Evolutionary conservation across 2,797 vertebrate genomes (phyloP), one percentile per base, ranked within the genome.

Genomic region (Takifugu ocellatus): DNA sequence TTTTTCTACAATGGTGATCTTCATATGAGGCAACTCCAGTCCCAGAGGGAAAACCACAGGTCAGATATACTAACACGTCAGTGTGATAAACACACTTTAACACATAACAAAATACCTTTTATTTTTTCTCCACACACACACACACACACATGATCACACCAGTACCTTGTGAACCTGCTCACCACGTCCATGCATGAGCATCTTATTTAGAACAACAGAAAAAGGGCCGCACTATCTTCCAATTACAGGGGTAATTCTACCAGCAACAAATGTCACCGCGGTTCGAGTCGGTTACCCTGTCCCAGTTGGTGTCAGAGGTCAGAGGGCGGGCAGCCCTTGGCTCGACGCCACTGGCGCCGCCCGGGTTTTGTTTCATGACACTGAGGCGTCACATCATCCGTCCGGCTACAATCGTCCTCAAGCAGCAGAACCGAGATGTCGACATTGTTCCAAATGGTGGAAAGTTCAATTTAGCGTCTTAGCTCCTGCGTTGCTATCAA

Each of bases 11-110:
- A 50, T 73, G 63, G 75, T 47, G 60, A 33, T 59, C 58, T 82
- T 77, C 72, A 58, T 49, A 21, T 51, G 58, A 70, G 15, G 65
- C 11, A 39, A 59, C 36, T n/a, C 12, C 10, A 25, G 56, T 49
- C 69, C 54, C 62, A 46, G 8, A 1, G 72, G 54, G 42, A 61
- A 67, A 62, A 63, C 29, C 61, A 56, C 49, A 64, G 65, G 64
- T 79, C 59, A 82, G 79, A 80, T 78, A 83, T 72, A 1, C 21
- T 56, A 75, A 74, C 66, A 57, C 1, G 6, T 47, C 43, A 42
- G 31, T 66, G 58, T 64, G 66, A 74, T 63, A 68, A 63, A 42
- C 24, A 54, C n/a, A 27, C 2, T 29, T 50, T n/a, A 52, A 68
- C 56, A 62, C 56, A 68, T 26, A 63, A 74, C 44, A 33, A 70